These are phyloP conservation scores for Tragelaphus buxtoni DNA, from an alignment of 2,113 vertebrate species.

Conservation along the genomic window DNA sequence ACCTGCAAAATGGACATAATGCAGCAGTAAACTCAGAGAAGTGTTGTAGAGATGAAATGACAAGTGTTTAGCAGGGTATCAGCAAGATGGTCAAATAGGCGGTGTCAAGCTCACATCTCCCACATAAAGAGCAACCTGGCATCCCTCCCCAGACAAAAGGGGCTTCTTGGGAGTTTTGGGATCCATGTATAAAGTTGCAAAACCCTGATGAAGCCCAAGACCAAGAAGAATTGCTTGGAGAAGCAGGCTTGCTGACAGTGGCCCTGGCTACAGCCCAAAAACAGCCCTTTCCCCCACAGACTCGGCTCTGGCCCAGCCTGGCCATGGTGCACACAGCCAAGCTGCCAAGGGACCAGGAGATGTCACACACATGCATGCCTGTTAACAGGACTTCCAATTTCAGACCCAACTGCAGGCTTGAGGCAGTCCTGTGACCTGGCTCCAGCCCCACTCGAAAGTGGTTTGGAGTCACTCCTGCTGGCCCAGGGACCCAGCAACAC, in stretches of 20 bases:
- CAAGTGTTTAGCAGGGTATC: background rate
- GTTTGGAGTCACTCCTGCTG: background rate
- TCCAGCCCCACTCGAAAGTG: background rate
- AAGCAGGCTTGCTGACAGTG: background rate
- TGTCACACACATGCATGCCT: background rate
- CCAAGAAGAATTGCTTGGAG: background rate
- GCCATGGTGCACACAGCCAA: background rate
- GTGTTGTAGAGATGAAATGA: rapidly evolving
- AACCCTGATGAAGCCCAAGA: background rate
- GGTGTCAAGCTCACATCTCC: background rate
- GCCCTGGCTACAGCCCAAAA: background rate
- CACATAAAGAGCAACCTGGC: background rate
- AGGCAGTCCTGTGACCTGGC: background rate
- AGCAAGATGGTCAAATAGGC: background rate
- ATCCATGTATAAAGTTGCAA: background rate
- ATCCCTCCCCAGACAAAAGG: background rate
- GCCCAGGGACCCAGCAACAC: background rate
- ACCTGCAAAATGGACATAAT: background rate
- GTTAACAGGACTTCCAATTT: background rate
- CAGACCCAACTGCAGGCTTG: background rate
- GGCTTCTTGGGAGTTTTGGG: background rate
- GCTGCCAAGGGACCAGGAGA: background rate
- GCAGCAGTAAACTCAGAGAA: background rate
- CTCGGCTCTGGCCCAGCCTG: background rate
- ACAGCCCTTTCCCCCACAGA: background rate